Evolutionary conservation across 1,140 invertebrate genomes (phyloP).

Genomic region (Melitaea cinxia): DNA sequence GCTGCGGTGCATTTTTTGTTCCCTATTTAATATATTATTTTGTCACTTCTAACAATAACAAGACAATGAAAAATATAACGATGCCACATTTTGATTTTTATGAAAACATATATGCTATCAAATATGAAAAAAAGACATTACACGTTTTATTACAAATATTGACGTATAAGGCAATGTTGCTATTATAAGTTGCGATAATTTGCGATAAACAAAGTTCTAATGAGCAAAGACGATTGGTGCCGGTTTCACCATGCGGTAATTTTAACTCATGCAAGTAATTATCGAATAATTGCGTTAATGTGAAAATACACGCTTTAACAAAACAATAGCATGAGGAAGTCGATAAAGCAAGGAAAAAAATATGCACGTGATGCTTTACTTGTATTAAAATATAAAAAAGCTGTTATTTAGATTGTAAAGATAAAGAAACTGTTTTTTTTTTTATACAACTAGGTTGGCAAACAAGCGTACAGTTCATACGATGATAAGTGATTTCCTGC

Average conservation of each 20-base stretch:
- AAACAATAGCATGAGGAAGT: slow-evolving; percentile 69
- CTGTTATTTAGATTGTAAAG: too few relatives aligned
- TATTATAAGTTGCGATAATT: slow-evolving; percentile 65
- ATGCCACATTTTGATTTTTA: neutral
- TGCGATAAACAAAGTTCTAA: slow-evolving; percentile 59
- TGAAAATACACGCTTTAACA: slow-evolving; percentile 75
- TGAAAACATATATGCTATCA: neutral
- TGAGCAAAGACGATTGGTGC: slow-evolving; percentile 60
- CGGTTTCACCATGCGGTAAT: slow-evolving; percentile 55
- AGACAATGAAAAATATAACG: neutral
- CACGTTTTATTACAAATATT: neutral
- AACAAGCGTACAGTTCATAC: too few relatives aligned
- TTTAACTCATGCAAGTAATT: slow-evolving; percentile 69
- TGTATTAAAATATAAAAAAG: too few relatives aligned
- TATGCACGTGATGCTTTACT: slow-evolving; percentile 11
- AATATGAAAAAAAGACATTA: neutral
- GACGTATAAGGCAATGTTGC: slow-evolving; percentile 3
- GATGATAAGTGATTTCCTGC: too few relatives aligned
- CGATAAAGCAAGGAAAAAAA: slow-evolving; percentile 44
- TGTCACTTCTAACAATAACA: slow-evolving; percentile 56
- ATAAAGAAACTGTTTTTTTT: too few relatives aligned
- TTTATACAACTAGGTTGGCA: too few relatives aligned
- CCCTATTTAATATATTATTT: slow-evolving; percentile 61
- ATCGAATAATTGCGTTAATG: slow-evolving; percentile 78
- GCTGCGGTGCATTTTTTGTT: slow-evolving; percentile 46